A percentile compares a stretch with the other conserved stretches of the same genome.
Evolutionary conservation across 2,113 vertebrate species (phyloP).

Genomic region (Microtus oregoni): DNA sequence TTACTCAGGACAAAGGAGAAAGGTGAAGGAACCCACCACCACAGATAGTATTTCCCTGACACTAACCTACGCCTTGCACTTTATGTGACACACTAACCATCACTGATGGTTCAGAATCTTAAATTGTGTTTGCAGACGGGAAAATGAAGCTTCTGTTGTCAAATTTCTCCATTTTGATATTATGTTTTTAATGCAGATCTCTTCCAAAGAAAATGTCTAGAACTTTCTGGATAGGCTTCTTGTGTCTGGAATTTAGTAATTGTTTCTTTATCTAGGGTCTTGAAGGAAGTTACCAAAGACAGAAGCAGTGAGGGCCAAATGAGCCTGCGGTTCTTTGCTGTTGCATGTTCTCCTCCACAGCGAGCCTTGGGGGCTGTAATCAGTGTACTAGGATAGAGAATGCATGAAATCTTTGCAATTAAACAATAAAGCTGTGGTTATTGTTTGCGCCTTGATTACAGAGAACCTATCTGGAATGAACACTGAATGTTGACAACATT

Average conservation of each 20-base stretch:
- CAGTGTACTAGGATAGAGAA: not conserved
- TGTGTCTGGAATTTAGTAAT: not conserved
- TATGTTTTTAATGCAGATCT: not conserved
- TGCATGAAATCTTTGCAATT: not conserved
- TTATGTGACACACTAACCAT: constrained; percentile 68
- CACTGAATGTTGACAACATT: not conserved
- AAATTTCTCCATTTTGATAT: not conserved
- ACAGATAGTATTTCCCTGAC: not conserved
- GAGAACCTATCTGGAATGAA: not conserved
- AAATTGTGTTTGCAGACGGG: constrained; percentile 35
- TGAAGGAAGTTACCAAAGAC: not conserved
- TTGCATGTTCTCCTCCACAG: not conserved
- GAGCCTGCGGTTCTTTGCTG: not conserved
- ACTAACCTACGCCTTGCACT: constrained; percentile 15
- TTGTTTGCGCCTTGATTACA: not conserved
- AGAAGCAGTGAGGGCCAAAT: not conserved
- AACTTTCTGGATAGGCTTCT: not conserved
- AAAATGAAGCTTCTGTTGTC: not conserved
- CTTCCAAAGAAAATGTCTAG: not conserved
- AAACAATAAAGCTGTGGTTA: too few relatives aligned
- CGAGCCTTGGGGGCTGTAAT: not conserved
- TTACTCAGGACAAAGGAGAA: constrained; percentile 93
- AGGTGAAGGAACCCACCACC: constrained; percentile 84
- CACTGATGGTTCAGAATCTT: constrained; percentile 47
- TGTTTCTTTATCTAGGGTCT: not conserved